A percentile compares a stretch with the other conserved stretches of the same genome.
Evolutionary conservation across 2,113 vertebrate genomes (phyloP).

Genomic region (Emydocephalus ijimae): DNA sequence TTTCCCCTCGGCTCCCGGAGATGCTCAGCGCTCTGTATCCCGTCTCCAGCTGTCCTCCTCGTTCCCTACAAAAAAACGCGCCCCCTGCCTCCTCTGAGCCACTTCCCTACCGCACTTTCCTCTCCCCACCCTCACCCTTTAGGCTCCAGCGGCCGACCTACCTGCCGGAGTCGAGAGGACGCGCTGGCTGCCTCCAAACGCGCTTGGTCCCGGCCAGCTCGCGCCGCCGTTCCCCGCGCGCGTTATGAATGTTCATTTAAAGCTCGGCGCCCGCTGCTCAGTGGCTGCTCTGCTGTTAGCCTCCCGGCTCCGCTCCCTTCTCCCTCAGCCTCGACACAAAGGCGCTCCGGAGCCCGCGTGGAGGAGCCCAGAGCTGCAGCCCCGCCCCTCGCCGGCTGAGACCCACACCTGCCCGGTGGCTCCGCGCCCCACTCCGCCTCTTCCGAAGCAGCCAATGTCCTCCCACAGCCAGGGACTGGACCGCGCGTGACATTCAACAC

Average conservation of each 20-base stretch:
- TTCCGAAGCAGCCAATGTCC: not conserved
- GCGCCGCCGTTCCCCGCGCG: conserved; percentile 43
- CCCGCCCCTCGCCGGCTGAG: conserved; percentile 7
- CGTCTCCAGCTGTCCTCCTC: not conserved
- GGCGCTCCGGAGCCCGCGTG: conserved; percentile 7
- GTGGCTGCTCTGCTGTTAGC: conserved; percentile 5
- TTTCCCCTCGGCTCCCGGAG: not conserved
- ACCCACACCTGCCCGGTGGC: not conserved
- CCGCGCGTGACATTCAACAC: not conserved
- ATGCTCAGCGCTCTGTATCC: not conserved
- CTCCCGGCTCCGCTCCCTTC: conserved; percentile 16
- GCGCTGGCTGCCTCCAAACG: not conserved
- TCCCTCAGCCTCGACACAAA: conserved; percentile 6
- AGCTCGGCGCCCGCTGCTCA: conserved; percentile 53
- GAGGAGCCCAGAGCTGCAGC: conserved; percentile 13
- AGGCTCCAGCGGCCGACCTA: not conserved
- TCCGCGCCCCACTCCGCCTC: not conserved
- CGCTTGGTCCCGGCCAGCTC: conserved; percentile 28
- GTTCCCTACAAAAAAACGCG: not conserved
- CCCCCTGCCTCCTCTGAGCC: not conserved
- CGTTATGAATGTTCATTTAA: conserved; percentile 51
- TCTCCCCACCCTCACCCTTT: too few relatives aligned
- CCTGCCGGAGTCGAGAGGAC: not conserved
- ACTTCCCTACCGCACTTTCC: not conserved
- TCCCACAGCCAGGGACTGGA: not conserved